Evolutionary conservation across 2,113 vertebrate genomes (phyloP), one percentile per base, ranked within the genome.

Genomic region (Chroicocephalus ridibundus): DNA sequence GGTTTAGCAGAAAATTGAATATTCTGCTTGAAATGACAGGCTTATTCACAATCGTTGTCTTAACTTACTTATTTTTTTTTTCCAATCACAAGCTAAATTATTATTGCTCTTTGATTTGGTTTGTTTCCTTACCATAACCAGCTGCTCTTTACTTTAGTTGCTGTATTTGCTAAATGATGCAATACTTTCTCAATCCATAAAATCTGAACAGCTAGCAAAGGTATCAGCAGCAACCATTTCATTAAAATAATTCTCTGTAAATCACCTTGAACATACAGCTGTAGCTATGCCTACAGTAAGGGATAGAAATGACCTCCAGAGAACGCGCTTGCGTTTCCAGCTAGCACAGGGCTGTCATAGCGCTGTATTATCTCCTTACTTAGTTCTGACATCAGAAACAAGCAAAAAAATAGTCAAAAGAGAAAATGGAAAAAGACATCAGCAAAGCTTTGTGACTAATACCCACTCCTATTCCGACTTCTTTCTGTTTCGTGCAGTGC

Each of bases 161-260:
- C 44, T 88, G 6, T 49, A 40, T 94, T 94, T 94, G 40, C 58
- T 92, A 94, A 94, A 90, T 68, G 69, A 60, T 90, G 72, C 86
- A 88, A 36, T 49, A 25, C 38, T 90, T 94, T 57, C 44, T 92
- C 77, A 89, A 55, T 13, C 24, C 54, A 29, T 85, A 82, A 93
- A 91, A 79, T 49, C 22, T 49, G 69, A 82, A 57, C 12, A 78
- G 44, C 9, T 58, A 91, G 31, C 32, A 82, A 85, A 92, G 18
- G 9, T 71, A 54, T 19, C 24, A 75, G 27, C 42, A 72, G 64
- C 25, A 78, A 34, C 11, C 16, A 60, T 79, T 86, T 78, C 76
- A 76, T 71, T 89, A 71, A 72, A 95, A 83, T 65, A 78, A 84
- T 92, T 68, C 21, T 86, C 79, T 88, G 86, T 54, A 87, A 82